Conservation (phyloP, 2,797 vertebrate species). For the Adelosebastes latens region DNA sequence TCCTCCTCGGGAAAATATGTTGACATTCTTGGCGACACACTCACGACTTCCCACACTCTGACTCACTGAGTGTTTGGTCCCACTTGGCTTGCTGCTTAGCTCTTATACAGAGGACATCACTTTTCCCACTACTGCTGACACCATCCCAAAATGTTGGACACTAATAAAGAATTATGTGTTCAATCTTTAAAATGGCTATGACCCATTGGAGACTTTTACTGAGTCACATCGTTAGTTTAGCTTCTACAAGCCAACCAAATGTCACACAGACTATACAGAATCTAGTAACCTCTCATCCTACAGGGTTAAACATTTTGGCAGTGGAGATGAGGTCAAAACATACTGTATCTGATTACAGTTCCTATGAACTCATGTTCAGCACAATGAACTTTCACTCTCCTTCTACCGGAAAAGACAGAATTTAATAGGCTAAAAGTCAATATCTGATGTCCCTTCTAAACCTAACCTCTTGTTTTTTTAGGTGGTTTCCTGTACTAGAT, state of each 20-base stretch:
- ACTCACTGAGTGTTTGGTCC: conserved; percentile 53
- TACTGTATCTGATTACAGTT: conserved; percentile 4
- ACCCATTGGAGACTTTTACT: background rate
- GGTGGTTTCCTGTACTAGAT: background rate
- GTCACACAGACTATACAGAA: background rate
- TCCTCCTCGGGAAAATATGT: conserved; percentile 73
- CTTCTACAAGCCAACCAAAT: background rate
- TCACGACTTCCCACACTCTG: conserved; percentile 72
- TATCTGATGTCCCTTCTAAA: background rate
- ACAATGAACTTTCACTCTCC: background rate
- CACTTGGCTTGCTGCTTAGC: conserved; percentile 44
- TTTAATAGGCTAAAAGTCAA: background rate
- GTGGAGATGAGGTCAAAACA: background rate
- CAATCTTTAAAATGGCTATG: background rate
- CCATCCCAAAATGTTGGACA: background rate
- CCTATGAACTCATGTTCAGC: background rate
- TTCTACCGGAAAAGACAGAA: background rate
- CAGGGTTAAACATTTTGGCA: background rate
- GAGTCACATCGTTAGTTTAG: background rate
- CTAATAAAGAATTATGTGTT: background rate
- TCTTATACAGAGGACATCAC: conserved; percentile 12
- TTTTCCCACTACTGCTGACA: conserved; percentile 23
- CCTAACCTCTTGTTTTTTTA: background rate
- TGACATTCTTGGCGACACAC: conserved; percentile 72
- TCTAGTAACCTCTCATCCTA: conserved; percentile 1